Evolutionary conservation across 2,888 invertebrate genomes (phyloP).

Genomic region (Latrodectus elegans): DNA sequence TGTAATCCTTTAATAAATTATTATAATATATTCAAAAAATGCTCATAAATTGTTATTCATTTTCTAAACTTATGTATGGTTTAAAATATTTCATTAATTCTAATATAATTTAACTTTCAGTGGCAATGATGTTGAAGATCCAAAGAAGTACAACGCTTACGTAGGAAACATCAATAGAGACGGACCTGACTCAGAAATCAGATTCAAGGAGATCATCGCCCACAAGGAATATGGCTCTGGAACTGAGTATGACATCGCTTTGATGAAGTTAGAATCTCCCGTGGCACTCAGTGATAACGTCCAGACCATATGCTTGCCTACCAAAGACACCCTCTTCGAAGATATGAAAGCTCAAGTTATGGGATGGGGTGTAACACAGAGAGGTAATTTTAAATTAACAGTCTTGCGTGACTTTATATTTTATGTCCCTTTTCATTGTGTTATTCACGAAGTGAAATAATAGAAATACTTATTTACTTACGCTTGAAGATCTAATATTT

Average conservation of each 20-base stretch:
- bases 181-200: conserved; percentile 58
- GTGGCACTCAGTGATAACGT: conserved; percentile 22
- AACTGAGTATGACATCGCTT: conserved; percentile 60
- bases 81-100: too few relatives aligned
- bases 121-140: conserved; percentile 49
- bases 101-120: neutral
- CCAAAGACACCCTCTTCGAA: conserved; percentile 38
- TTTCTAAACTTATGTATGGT: too few relatives aligned
- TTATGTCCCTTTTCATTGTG: too few relatives aligned
- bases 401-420: too few relatives aligned
- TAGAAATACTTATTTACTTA: too few relatives aligned
- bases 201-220: conserved; percentile 51
- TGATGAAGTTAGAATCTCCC: conserved; percentile 39
- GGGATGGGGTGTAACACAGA: conserved; percentile 62
- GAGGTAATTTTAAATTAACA: conserved; percentile 4
- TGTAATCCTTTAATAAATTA: too few relatives aligned
- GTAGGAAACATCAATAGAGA: conserved; percentile 47
- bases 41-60: too few relatives aligned
- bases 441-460: too few relatives aligned
- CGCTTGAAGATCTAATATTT: too few relatives aligned
- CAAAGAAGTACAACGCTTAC: conserved; percentile 59
- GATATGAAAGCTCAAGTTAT: conserved; percentile 59
- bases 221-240: conserved; percentile 51
- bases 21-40: too few relatives aligned
- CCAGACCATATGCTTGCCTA: conserved; percentile 56